Evolutionary conservation across 2,888 invertebrate species (phyloP).

Genomic region (Schrankia costaestrigalis): DNA sequence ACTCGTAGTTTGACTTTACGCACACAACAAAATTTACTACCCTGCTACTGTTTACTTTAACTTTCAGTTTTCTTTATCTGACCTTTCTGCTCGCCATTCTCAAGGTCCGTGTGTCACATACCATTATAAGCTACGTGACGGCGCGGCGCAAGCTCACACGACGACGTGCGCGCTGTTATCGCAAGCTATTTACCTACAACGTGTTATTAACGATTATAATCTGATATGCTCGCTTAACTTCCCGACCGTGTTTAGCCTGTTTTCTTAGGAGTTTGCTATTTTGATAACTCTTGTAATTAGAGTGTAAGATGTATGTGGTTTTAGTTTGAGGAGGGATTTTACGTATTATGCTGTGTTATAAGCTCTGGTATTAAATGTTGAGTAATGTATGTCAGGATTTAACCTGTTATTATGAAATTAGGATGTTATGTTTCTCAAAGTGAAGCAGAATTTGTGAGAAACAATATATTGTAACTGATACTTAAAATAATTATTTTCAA

Average conservation of each 20-base stretch:
- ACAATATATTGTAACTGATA: too few relatives aligned
- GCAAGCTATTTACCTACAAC: slow-evolving; percentile 43
- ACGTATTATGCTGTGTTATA: not conserved
- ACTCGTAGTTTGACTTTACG: too few relatives aligned
- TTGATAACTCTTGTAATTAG: slow-evolving; percentile 31
- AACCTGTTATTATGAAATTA: too few relatives aligned
- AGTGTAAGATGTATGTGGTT: slow-evolving; percentile 15
- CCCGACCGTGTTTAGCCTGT: slow-evolving; percentile 27
- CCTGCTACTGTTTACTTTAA: too few relatives aligned
- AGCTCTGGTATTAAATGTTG: too few relatives aligned
- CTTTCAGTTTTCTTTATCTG: too few relatives aligned
- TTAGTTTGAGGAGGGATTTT: slow-evolving; percentile 7
- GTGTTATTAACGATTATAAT: slow-evolving; percentile 59
- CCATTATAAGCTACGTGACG: slow-evolving; percentile 50
- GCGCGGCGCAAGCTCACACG: slow-evolving; percentile 26
- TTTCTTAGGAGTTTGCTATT: slow-evolving; percentile 28
- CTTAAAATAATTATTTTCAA: too few relatives aligned
- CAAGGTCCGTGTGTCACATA: slow-evolving; percentile 28
- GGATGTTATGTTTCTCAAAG: too few relatives aligned
- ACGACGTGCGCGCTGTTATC: slow-evolving; percentile 39
- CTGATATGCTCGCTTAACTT: slow-evolving; percentile 42
- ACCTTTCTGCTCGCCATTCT: slow-evolving; percentile 3
- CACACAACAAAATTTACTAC: too few relatives aligned
- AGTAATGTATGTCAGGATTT: too few relatives aligned
- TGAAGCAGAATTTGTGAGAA: too few relatives aligned